Conservation (phyloP, 2,113 vertebrate genomes). For the Hipposideros armiger region DNA sequence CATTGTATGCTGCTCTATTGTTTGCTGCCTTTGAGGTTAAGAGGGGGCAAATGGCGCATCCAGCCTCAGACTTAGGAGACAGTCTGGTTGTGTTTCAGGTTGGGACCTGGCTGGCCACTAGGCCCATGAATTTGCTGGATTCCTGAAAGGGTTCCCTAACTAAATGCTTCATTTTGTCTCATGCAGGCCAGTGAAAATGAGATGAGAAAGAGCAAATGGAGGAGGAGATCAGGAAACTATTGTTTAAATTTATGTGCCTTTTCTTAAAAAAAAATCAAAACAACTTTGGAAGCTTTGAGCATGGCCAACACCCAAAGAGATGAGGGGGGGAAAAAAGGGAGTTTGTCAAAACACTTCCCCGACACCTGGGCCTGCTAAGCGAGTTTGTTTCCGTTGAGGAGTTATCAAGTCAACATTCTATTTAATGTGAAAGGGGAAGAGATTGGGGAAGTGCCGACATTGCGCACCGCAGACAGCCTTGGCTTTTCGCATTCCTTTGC, state of each 20-base stretch:
- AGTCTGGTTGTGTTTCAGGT: neutral
- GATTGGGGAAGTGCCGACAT: neutral
- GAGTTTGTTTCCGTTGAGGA: neutral
- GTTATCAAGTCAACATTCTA: neutral
- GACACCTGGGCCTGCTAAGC: neutral
- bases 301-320: neutral
- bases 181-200: neutral
- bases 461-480: fast-evolving
- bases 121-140: neutral
- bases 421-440: neutral
- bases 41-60: no score
- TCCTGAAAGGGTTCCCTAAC: neutral
- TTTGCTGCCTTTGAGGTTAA: neutral
- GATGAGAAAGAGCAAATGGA: neutral
- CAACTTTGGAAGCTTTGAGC: neutral
- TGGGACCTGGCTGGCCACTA: neutral
- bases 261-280: neutral
- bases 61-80: neutral
- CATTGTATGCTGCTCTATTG: neutral
- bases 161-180: constrained; percentile 15
- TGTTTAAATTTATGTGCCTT: neutral
- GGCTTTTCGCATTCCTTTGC: neutral
- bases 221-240: neutral
- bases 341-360: neutral
- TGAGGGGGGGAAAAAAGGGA: neutral